These are phyloP conservation scores for Thinocorus orbignyianus DNA, from an alignment of 2,113 vertebrate genomes.

Conservation along the genomic window DNA sequence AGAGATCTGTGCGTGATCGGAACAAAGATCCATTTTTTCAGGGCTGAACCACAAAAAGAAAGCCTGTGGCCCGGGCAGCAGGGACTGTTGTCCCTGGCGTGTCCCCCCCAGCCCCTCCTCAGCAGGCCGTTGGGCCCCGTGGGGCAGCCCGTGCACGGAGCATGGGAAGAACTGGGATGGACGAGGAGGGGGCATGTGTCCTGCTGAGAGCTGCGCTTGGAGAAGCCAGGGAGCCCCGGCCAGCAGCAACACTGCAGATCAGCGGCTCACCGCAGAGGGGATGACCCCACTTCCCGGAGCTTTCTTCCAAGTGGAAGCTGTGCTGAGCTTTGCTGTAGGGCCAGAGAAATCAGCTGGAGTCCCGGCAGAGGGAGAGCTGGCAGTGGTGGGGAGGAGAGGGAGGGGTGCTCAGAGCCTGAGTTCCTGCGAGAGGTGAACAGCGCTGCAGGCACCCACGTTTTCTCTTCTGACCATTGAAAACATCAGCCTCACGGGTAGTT, in stretches of 20 bases:
- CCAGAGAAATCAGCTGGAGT: not conserved
- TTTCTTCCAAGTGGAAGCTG: not conserved
- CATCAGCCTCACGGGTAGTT: not conserved
- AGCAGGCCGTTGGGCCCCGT: not conserved
- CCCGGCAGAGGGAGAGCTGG: not conserved
- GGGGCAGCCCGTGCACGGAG: not conserved
- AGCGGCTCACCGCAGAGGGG: not conserved
- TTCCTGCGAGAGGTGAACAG: not conserved
- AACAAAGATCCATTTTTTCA: not conserved
- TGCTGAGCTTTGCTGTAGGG: not conserved
- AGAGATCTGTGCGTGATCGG: not conserved
- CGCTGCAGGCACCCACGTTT: not conserved
- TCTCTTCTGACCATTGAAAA: not conserved
- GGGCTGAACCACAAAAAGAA: not conserved
- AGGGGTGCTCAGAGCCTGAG: not conserved
- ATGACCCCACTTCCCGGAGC: not conserved
- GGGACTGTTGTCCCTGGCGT: not conserved
- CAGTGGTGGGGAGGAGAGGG: rapidly evolving
- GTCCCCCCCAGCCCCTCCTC: not conserved
- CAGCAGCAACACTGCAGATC: not conserved
- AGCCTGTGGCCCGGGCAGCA: not conserved
- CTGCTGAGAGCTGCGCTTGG: not conserved
- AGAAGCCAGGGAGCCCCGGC: not conserved
- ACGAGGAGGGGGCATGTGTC: not conserved
- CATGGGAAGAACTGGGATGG: not conserved